Percentiles rank a stretch among this genome's conserved stretches.
These are phyloP conservation scores for Emydura subglobosa DNA, from an alignment of 2,113 vertebrate genomes.

Conservation along the genomic window DNA sequence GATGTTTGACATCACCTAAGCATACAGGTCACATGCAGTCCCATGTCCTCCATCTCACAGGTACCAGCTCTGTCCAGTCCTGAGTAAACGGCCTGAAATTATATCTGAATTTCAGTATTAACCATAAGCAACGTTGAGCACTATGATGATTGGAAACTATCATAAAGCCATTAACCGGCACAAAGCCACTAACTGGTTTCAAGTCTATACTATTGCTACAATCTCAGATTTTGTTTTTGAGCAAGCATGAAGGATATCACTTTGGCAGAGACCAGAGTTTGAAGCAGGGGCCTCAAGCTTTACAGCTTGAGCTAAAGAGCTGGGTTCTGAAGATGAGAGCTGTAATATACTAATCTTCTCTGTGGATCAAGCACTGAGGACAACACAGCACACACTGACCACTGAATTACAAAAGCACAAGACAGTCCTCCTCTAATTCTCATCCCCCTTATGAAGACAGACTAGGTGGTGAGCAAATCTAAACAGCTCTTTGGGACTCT, in stretches of 20 bases:
- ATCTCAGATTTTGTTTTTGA: neutral
- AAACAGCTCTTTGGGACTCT: neutral
- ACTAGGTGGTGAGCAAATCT: neutral
- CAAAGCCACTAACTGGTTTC: fast-evolving
- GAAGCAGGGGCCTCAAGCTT: neutral
- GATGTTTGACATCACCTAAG: neutral
- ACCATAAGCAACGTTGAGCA: neutral
- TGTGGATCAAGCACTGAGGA: fast-evolving
- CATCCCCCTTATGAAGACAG: neutral
- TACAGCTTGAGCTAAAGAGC: neutral
- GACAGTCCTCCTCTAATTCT: neutral
- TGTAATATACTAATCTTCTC: neutral
- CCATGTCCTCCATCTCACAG: neutral
- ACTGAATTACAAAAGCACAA: neutral
- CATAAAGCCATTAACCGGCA: neutral
- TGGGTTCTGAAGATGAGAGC: neutral
- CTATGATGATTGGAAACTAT: neutral
- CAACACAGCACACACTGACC: neutral
- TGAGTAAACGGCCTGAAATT: neutral
- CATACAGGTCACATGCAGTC: neutral
- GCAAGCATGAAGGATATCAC: neutral
- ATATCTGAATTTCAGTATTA: neutral
- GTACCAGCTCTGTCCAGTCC: neutral
- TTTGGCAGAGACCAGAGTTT: neutral
- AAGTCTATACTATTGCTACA: neutral